Evolutionary conservation across 2,888 invertebrate genomes (phyloP), one percentile per base, ranked within the genome.

Genomic region (Tortrix viridana): DNA sequence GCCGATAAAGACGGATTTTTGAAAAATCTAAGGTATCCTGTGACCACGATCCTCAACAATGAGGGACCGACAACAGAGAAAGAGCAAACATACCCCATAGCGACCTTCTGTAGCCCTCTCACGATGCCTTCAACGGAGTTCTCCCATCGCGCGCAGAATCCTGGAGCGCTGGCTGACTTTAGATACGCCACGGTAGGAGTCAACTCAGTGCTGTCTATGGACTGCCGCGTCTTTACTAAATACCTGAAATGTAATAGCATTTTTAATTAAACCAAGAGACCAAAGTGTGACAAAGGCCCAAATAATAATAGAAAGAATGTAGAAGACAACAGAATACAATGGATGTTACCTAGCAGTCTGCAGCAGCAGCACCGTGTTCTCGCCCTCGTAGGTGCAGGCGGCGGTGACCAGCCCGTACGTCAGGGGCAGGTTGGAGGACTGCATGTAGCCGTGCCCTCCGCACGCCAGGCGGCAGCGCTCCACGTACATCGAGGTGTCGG

Each of bases 361-460:
- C 53, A 99, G 89, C 55, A 97, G 87, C 79, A 99, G 91, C 2
- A 99, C 98, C 0, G 98, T 98, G 80, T 99, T 98, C 85, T 99
- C 99, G 0, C 99, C 99, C 87, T 99, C 99, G 76, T 98, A 99
- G 0, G 98, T 99, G 78, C 97, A 97, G 46, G 97, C 96, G 1
- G 98, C 98, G 0, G 97, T 96, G 5, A 95, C 94, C 72, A 95
- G 90, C 2, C 96, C 96, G 75, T 97, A 98, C 1, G 96, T 95
- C 26, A 95, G 93, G 0, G 98, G 98, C 47, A 99, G 92, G 81
- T 96, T 97, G 7, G 98, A 96, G 37, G 96, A 94, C 55, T 95
- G 93, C 96, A 97, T 96, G 87, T 96, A 99, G 14, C 99, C 99
- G 81, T 99, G 98, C 0, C 99, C 99, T 1, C 99, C 99, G 82